These are phyloP conservation scores for Rhopalosiphum padi DNA, from an alignment of 1,140 invertebrate genomes.

Conservation along the genomic window DNA sequence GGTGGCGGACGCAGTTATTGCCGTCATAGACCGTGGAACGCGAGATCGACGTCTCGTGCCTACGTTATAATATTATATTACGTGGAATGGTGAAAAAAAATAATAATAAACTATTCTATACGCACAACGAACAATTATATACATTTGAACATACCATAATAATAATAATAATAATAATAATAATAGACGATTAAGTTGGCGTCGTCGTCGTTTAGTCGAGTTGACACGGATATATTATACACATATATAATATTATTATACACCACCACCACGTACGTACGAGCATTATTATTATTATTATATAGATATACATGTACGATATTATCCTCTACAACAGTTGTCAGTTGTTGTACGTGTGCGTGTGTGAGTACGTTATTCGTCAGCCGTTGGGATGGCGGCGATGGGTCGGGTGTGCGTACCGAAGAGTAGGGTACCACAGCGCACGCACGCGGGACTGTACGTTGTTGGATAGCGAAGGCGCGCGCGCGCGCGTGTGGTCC, in stretches of 20 bases:
- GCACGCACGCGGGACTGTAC: not conserved
- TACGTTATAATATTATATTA: not conserved
- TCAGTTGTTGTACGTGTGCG: not conserved
- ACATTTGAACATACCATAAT: not conserved
- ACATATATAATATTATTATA: not conserved
- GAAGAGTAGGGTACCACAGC: not conserved
- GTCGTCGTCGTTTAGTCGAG: slow-evolving; percentile 41
- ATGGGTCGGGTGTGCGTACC: not conserved
- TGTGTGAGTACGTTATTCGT: slow-evolving; percentile 26
- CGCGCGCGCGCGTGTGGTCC: not conserved
- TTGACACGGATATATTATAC: slow-evolving; percentile 46
- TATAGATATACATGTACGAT: not conserved
- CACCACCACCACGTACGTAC: not conserved
- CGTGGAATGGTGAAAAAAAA: not conserved
- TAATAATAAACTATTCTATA: not conserved
- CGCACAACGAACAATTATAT: slow-evolving; percentile 18
- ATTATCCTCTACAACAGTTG: slow-evolving; percentile 21
- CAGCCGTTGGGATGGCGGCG: not conserved
- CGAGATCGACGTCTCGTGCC: not conserved
- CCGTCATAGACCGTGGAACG: not conserved
- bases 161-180: slow-evolving; percentile 31
- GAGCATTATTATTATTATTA: not conserved
- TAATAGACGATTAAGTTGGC: slow-evolving; percentile 39
- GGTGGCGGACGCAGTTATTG: not conserved
- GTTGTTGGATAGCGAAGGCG: not conserved